phyloP scores from a whole-genome alignment of 2,888 invertebrate genomes.

The Ditula angustiorana region DNA sequence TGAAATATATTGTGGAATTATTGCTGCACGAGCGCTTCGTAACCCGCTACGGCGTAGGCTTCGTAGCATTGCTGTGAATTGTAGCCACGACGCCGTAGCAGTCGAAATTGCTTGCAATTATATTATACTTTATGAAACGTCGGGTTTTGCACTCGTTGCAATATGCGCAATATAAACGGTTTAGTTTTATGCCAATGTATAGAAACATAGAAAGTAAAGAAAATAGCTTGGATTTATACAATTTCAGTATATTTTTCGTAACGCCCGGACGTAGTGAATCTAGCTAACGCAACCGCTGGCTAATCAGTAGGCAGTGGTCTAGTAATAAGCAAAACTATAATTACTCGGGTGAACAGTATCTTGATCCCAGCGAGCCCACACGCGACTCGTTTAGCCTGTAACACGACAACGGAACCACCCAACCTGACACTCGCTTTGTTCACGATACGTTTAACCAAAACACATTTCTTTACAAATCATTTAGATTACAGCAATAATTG shows the following conservation, averaged over 20 bases:
- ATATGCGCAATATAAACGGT: too few species aligned
- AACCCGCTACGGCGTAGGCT: background rate
- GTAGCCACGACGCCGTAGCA: background rate
- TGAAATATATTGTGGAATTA: slow-evolving; percentile 16
- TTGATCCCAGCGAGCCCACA: slow-evolving; percentile 69
- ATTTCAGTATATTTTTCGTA: slow-evolving; percentile 4
- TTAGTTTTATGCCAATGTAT: too few species aligned
- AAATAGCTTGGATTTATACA: background rate
- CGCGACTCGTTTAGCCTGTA: slow-evolving; percentile 71
- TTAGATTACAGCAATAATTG: background rate
- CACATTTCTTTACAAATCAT: background rate
- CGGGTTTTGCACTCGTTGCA: too few species aligned
- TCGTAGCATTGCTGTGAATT: background rate
- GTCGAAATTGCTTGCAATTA: background rate
- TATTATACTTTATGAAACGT: too few species aligned
- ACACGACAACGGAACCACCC: slow-evolving; percentile 69
- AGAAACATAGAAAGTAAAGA: background rate
- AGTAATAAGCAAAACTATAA: slow-evolving; percentile 74
- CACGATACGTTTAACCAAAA: slow-evolving; percentile 41
- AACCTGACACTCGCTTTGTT: slow-evolving; percentile 67
- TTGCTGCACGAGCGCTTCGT: background rate
- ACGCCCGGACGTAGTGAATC: background rate
- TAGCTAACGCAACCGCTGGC: slow-evolving; percentile 17
- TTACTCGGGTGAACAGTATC: slow-evolving; percentile 72
- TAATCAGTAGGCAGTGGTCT: slow-evolving; percentile 37